Conservation (phyloP, 2,797 vertebrate genomes). For the Pitangus sulphuratus region DNA sequence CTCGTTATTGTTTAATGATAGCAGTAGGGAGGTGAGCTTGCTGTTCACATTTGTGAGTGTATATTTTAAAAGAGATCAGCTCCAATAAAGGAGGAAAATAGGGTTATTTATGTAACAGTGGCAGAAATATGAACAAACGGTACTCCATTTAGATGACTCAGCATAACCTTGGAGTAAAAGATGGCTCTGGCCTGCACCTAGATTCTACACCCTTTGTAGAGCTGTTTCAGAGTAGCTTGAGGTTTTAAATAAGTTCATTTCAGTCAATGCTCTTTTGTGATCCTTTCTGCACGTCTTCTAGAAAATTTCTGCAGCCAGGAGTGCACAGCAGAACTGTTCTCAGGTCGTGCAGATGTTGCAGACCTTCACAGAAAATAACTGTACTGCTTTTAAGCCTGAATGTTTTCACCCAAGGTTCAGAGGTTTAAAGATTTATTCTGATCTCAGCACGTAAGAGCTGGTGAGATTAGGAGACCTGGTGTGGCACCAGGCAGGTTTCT, state of each 20-base stretch:
- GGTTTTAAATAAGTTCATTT: constrained; percentile 61
- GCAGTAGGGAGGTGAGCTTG: constrained; percentile 46
- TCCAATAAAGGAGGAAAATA: constrained; percentile 54
- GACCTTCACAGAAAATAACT: neutral
- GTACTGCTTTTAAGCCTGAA: neutral
- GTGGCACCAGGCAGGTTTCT: neutral
- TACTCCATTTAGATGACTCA: constrained; percentile 56
- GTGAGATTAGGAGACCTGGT: neutral
- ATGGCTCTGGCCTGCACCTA: constrained; percentile 34
- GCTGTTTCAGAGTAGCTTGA: constrained; percentile 34
- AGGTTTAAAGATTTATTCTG: neutral
- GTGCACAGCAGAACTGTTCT: neutral
- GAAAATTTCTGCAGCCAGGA: neutral
- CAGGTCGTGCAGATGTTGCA: rapidly evolving
- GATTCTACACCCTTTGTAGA: neutral
- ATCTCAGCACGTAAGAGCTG: neutral
- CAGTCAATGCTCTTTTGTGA: constrained; percentile 7
- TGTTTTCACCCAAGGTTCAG: neutral
- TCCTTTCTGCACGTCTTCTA: constrained; percentile 28
- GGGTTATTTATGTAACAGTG: constrained; percentile 63
- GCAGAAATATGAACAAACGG: constrained; percentile 47
- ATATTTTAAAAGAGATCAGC: constrained; percentile 61
- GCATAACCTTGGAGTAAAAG: constrained; percentile 30
- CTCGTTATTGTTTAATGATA: constrained; percentile 63
- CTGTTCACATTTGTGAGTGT: constrained; percentile 36